phyloP scores from a whole-genome alignment of 1,140 invertebrate species.

The Ceratina australensis region DNA sequence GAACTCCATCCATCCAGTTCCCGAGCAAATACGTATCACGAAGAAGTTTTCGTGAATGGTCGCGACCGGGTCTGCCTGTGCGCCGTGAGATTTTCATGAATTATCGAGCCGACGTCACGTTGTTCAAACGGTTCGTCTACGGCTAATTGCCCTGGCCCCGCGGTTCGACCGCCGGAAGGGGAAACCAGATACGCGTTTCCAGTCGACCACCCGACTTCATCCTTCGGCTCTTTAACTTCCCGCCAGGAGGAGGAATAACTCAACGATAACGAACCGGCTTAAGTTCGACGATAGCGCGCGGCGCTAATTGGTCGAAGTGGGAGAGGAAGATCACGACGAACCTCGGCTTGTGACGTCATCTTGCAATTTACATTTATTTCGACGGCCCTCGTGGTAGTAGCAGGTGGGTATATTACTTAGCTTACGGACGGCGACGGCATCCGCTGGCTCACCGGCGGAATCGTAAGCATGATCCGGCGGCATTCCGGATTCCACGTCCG shows the following conservation, averaged over 20 bases:
- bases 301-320: constrained; percentile 12
- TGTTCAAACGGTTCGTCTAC: background rate
- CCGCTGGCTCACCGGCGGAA: background rate
- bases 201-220: background rate
- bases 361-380: constrained; percentile 31
- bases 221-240: background rate
- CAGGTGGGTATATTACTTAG: too few relatives aligned
- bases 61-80: background rate
- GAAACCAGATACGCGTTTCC: background rate
- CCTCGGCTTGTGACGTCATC: background rate
- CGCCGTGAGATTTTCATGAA: background rate
- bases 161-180: background rate
- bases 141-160: background rate
- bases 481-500: constrained; percentile 12
- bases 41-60: constrained; percentile 6
- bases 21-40: background rate
- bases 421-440: background rate
- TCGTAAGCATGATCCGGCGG: background rate
- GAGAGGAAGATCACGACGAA: too few relatives aligned
- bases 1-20: background rate
- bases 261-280: constrained; percentile 3
- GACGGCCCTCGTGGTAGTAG: background rate
- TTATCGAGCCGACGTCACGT: constrained; percentile 6
- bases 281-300: constrained; percentile 11
- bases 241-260: background rate